phyloP scores from a whole-genome alignment of 2,888 invertebrate genomes.

The Tribolium freemani region DNA sequence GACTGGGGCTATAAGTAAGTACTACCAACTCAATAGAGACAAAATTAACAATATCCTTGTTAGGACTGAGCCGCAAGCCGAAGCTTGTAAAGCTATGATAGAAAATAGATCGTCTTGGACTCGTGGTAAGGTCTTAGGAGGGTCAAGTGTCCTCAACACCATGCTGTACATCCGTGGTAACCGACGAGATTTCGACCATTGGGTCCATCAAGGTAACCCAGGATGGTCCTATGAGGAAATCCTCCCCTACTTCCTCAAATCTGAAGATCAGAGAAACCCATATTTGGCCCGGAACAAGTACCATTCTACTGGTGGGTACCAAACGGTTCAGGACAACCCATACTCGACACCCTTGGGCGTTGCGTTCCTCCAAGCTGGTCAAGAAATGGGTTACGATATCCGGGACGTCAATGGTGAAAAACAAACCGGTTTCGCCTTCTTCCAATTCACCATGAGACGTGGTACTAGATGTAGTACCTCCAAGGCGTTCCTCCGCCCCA shows the following conservation, averaged over 20 bases:
- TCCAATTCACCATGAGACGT: slow-evolving; percentile 90
- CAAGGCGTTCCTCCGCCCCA: slow-evolving; percentile 87
- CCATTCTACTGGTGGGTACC: slow-evolving; percentile 82
- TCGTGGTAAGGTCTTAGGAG: slow-evolving; percentile 89
- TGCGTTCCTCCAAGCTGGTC: slow-evolving; percentile 90
- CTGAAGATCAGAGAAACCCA: slow-evolving; percentile 89
- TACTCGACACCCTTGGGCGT: slow-evolving; percentile 82
- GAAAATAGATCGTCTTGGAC: slow-evolving; percentile 91
- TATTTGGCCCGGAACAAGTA: slow-evolving; percentile 82
- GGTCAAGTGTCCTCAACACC: slow-evolving; percentile 89
- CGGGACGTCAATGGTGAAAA: slow-evolving; percentile 87
- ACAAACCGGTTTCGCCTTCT: slow-evolving; percentile 90
- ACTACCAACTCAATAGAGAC: neutral
- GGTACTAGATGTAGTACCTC: slow-evolving; percentile 87
- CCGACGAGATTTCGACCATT: slow-evolving; percentile 86
- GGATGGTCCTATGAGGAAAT: slow-evolving; percentile 91
- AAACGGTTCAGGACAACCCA: slow-evolving; percentile 83
- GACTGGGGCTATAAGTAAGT: slow-evolving; percentile 91
- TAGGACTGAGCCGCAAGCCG: slow-evolving; percentile 85
- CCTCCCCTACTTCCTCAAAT: slow-evolving; percentile 87
- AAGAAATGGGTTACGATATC: slow-evolving; percentile 92
- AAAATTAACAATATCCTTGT: neutral
- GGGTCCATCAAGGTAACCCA: slow-evolving; percentile 87
- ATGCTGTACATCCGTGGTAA: slow-evolving; percentile 95
- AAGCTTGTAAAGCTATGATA: slow-evolving; percentile 89